Conservation (phyloP, 2,797 vertebrate genomes). For the Buceros bicornis region DNA sequence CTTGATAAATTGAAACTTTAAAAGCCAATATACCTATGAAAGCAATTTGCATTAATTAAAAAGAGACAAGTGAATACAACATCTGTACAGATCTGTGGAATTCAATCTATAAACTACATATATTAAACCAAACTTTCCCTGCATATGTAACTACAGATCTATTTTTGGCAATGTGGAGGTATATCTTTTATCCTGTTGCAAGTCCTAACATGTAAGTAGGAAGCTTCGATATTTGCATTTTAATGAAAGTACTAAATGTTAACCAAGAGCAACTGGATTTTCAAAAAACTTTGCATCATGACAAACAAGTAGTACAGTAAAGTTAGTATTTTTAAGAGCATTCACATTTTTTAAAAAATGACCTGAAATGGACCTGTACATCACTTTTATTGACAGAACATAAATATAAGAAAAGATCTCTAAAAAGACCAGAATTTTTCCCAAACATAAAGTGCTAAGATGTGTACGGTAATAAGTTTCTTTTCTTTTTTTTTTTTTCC, state of each 20-base stretch:
- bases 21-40: conserved; percentile 62
- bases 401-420: conserved; percentile 73
- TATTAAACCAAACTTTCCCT: conserved; percentile 73
- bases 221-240: conserved; percentile 61
- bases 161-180: conserved; percentile 81
- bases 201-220: conserved; percentile 66
- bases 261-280: conserved; percentile 65
- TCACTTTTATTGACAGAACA: conserved; percentile 73
- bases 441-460: conserved; percentile 83
- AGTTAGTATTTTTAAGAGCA: conserved; percentile 66
- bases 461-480: conserved; percentile 46
- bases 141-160: conserved; percentile 72
- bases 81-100: conserved; percentile 65
- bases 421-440: conserved; percentile 68
- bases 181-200: conserved; percentile 78
- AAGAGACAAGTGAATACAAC: conserved; percentile 55
- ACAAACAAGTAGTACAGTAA: conserved; percentile 54
- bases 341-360: conserved; percentile 76
- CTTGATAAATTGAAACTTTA: conserved; percentile 63
- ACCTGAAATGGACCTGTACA: conserved; percentile 73
- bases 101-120: conserved; percentile 65
- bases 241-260: conserved; percentile 61
- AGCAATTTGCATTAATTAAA: conserved; percentile 54
- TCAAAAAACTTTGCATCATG: conserved; percentile 38
- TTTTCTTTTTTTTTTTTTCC: background rate